Percentiles rank a stretch among this genome's conserved stretches.
These are phyloP conservation scores for Styela plicata DNA, from an alignment of 23 tunicate genomes.

Conservation along the genomic window DNA sequence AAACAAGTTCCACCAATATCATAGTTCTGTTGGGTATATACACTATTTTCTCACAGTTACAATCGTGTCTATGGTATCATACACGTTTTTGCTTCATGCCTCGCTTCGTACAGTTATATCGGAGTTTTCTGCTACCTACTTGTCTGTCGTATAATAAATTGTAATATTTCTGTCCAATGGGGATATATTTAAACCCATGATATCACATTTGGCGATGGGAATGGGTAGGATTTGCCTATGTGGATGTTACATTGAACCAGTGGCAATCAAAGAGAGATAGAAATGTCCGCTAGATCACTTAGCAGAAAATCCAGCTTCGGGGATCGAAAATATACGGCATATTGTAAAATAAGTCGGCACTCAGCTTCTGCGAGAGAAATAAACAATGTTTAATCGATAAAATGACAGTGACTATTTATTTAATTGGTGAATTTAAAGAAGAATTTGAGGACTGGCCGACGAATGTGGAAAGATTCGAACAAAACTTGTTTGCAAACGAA, in stretches of 20 bases:
- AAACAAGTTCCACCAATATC: too few species aligned
- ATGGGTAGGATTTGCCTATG: neutral
- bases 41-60: too few species aligned
- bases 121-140: too few species aligned
- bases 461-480: neutral
- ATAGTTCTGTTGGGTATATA: too few species aligned
- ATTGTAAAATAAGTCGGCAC: neutral
- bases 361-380: neutral
- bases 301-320: neutral
- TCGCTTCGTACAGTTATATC: too few species aligned
- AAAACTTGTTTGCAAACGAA: neutral
- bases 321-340: neutral
- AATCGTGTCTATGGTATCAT: too few species aligned
- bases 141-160: neutral
- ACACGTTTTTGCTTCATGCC: too few species aligned
- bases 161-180: neutral
- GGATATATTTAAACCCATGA: neutral
- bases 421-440: neutral
- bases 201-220: neutral
- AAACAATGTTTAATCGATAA: neutral
- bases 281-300: neutral
- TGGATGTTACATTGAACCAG: neutral
- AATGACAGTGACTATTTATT: neutral
- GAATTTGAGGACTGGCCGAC: neutral
- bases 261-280: neutral